These are phyloP conservation scores for Anguilla anguilla DNA, from an alignment of 2,797 vertebrate species.

Conservation along the genomic window DNA sequence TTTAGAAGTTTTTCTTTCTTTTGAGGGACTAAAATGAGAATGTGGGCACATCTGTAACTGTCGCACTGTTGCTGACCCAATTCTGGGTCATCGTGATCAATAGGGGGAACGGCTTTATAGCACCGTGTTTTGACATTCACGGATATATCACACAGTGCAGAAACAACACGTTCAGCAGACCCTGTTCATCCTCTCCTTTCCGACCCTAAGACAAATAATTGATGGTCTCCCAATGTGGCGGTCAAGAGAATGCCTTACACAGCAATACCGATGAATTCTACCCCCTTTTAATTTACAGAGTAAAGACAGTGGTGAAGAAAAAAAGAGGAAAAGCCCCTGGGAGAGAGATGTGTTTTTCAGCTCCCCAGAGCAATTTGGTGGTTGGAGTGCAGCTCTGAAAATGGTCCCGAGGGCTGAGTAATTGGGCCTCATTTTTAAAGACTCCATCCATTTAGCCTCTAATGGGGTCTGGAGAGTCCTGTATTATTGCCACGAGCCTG, in stretches of 20 bases:
- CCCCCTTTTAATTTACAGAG: neutral
- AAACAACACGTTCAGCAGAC: neutral
- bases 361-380: slow-evolving; percentile 22
- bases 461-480: slow-evolving; percentile 17
- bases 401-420: slow-evolving; percentile 10
- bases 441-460: slow-evolving; percentile 15
- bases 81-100: neutral
- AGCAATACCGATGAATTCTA: slow-evolving; percentile 7
- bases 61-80: neutral
- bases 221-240: slow-evolving; percentile 8
- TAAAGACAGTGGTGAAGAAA: neutral
- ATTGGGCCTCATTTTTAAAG: slow-evolving; percentile 23
- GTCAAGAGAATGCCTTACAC: neutral
- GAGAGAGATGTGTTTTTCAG: slow-evolving; percentile 21
- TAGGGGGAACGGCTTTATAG: neutral
- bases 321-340: slow-evolving; percentile 11
- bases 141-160: neutral
- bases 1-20: neutral
- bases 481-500: neutral
- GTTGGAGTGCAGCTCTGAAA: slow-evolving; percentile 7
- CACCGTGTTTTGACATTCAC: neutral
- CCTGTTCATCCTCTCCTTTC: neutral
- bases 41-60: neutral
- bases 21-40: neutral
- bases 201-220: slow-evolving; percentile 19